Evolutionary conservation across 2,113 vertebrate genomes (phyloP), one percentile per base, ranked within the genome.

Genomic region (Stigmatopora nigra): DNA sequence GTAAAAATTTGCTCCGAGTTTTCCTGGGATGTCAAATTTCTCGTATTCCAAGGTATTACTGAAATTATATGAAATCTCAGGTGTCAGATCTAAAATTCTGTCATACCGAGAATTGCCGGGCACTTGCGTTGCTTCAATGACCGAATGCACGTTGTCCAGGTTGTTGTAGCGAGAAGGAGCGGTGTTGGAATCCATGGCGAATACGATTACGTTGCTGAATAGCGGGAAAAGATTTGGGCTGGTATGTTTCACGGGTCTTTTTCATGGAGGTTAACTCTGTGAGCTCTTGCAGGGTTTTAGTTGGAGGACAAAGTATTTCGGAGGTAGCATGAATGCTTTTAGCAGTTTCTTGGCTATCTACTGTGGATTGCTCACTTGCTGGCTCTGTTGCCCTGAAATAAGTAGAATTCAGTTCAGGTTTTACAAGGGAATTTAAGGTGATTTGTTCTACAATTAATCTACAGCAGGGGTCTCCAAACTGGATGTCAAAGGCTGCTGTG

Each of bases 181-280:
- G 79, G 17, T 84, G 88, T 0, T 87, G 84, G 45, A 86, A 88
- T 69, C 87, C 86, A 73, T 93, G 92, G 5, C 82, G 88, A 69
- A 88, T 75, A 0, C 90, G 89, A 87, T 95, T 96, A 82, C 96
- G 94, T n/a, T 93, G 88, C 62, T 93, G 93, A 71, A 94, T 85
- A n/a, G 87, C 85, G 25, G 91, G 93, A 55, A 91, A 91, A 64
- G 91, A 89, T 72, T 90, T 78, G 44, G 82, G 76, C 3, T 84
- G 92, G 55, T 83, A 88, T 67, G 92, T 90, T 0, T 75, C 82
- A 71, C 81, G 82, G 72, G 91, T 88, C 38, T 90, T 90, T 87
- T 94, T 93, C 78, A 86, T 70, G 55, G 89, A 86, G 72, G 87
- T 83, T 0, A 62, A 79, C 84, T 90, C 91, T 52, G 91, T 86